These are phyloP conservation scores for Harpia harpyja DNA, from an alignment of 2,797 vertebrate genomes.

Conservation along the genomic window DNA sequence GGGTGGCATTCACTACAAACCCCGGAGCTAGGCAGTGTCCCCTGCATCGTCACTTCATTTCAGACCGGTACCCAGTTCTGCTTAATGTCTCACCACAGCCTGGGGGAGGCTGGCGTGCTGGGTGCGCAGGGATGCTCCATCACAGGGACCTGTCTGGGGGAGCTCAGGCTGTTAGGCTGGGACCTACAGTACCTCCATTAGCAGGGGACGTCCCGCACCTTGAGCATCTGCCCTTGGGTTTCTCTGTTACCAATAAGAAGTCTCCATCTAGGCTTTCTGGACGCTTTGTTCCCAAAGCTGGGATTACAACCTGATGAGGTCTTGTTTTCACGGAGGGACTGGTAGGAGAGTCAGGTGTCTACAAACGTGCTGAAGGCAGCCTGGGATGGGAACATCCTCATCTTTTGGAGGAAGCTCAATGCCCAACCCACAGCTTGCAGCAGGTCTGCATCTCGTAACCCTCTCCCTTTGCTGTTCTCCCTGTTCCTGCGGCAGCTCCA, in stretches of 20 bases:
- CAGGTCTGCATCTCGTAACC: background rate
- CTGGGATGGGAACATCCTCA: background rate
- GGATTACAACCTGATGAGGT: background rate
- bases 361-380: background rate
- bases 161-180: background rate
- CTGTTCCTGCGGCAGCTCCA: background rate
- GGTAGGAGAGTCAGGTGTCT: background rate
- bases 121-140: background rate
- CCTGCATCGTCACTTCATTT: background rate
- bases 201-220: accelerated
- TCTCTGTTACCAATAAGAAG: background rate
- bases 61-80: background rate
- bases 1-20: background rate
- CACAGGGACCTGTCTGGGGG: background rate
- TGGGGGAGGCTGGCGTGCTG: background rate
- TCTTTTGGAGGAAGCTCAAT: background rate
- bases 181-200: background rate
- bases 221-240: background rate
- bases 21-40: background rate
- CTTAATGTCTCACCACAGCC: background rate
- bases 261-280: background rate
- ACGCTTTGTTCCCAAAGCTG: background rate
- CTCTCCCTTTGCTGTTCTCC: background rate
- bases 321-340: background rate
- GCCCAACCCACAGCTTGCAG: background rate